Evolutionary conservation across 2,797 vertebrate genomes (phyloP).

Genomic region (Macroramphosus scolopax): DNA sequence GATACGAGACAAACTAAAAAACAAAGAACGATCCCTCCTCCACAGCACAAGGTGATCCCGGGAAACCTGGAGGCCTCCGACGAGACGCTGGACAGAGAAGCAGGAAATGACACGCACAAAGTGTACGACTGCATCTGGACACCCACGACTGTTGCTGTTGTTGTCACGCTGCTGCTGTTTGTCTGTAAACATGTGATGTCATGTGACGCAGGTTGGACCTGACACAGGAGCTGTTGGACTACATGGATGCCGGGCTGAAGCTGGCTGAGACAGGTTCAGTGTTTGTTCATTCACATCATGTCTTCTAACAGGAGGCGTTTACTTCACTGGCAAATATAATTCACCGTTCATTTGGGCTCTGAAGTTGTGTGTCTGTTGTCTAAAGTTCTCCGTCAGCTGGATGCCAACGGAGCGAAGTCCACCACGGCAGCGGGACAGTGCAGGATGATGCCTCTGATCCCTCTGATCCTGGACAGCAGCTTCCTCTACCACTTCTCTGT

Average conservation of each 20-base stretch:
- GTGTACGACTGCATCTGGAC: conserved; percentile 78
- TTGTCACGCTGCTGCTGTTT: background rate
- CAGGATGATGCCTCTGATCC: conserved; percentile 90
- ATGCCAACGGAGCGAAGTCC: conserved; percentile 71
- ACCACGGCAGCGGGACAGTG: conserved; percentile 87
- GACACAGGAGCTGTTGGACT: conserved; percentile 68
- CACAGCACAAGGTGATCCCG: conserved; percentile 88
- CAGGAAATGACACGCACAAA: conserved; percentile 86
- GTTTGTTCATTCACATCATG: no score
- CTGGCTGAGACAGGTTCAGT: conserved; percentile 69
- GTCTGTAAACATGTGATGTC: background rate
- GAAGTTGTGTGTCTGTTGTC: background rate
- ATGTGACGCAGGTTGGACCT: conserved; percentile 60
- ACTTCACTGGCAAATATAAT: no score
- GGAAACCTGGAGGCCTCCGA: conserved; percentile 87
- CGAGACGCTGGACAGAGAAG: conserved; percentile 87
- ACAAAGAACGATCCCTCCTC: background rate
- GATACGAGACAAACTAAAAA: background rate
- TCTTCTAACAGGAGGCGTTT: no score
- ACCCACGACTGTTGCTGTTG: background rate
- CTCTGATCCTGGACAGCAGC: conserved; percentile 92
- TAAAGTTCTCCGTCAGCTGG: conserved; percentile 74
- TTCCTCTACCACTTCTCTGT: conserved; percentile 95
- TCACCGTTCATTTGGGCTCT: no score
- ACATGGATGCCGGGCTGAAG: conserved; percentile 67